Base-by-base conservation (phyloP, 2,113 vertebrate species). In the Mus musculus region DNA sequence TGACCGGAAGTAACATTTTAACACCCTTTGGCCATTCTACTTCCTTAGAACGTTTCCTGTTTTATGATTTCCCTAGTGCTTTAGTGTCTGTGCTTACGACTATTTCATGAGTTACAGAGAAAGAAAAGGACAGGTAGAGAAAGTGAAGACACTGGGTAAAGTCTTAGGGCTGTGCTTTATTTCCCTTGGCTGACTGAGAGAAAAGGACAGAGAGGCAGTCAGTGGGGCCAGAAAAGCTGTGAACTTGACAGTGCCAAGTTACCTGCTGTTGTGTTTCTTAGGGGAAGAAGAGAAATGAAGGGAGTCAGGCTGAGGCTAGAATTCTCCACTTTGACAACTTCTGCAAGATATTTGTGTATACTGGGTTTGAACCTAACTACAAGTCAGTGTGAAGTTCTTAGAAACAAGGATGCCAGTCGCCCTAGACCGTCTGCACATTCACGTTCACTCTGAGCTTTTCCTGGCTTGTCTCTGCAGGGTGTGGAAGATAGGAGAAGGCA, bases 361-460 rank as follows among this genome's bases (percentile, higher is more conserved):
- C 97, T 87, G 52, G 36, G 75, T 96, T 97, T 98, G 97, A 98
- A 97, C 94, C 92, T 56, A 95, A 39, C 97, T 92, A 39, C 80
- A 80, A 28, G 87, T 97, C 96, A n/a, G 17, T 5, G 8, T 1
- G 0, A 96, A 93, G 13, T 93, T 90, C 88, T 89, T 90, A 42
- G 92, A 87, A 96, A 92, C 80, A 30, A 97, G 95, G 73, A 8
- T 82, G 75, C 82, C 93, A 75, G 28, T 88, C 91, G 95, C 87
- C 77, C 72, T 90, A 77, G 78, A 96, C 91, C 95, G 71, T 69
- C 63, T 54, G 6, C 86, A 96, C 52, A 36, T 95, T 97, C 89
- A 86, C 77, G 93, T 96, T 96, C 93, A 88, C 84, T 96, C 95
- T 46, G 65, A 97, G 36, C 87, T 95, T 96, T 96, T 39, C 52